Conservation (phyloP, 2,797 vertebrate species). For the Peromyscus aztecus region DNA sequence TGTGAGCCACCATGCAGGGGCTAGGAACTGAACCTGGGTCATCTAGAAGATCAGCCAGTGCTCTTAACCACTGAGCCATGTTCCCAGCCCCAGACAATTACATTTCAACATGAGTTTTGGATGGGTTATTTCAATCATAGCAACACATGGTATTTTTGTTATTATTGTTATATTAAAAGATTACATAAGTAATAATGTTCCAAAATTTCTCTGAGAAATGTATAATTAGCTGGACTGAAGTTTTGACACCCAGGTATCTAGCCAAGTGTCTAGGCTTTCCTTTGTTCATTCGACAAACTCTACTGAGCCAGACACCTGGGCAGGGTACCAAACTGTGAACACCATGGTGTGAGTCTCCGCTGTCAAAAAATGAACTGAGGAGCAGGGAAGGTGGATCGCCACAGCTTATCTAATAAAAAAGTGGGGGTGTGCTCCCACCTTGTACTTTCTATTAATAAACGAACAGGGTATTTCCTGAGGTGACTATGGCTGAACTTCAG, state of each 20-base stretch:
- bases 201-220: not conserved
- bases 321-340: not conserved
- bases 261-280: not conserved
- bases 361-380: not conserved
- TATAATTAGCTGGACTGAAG: not conserved
- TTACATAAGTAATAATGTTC: not conserved
- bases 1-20: not conserved
- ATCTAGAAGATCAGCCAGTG: not conserved
- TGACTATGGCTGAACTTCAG: constrained; percentile 84
- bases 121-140: not conserved
- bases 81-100: not conserved
- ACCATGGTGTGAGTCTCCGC: not conserved
- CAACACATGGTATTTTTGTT: not conserved
- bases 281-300: not conserved
- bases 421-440: constrained; percentile 86
- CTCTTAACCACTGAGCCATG: not conserved
- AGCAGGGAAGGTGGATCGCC: not conserved
- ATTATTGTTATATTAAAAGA: not conserved
- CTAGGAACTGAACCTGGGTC: not conserved
- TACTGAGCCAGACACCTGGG: not conserved
- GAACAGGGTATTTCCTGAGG: constrained; percentile 89
- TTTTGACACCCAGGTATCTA: not conserved
- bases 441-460: constrained; percentile 89
- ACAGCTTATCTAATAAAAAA: constrained; percentile 72
- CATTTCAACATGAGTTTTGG: not conserved